Evolutionary conservation across 2,113 vertebrate species (phyloP).

Genomic region (Oryzias javanicus): DNA sequence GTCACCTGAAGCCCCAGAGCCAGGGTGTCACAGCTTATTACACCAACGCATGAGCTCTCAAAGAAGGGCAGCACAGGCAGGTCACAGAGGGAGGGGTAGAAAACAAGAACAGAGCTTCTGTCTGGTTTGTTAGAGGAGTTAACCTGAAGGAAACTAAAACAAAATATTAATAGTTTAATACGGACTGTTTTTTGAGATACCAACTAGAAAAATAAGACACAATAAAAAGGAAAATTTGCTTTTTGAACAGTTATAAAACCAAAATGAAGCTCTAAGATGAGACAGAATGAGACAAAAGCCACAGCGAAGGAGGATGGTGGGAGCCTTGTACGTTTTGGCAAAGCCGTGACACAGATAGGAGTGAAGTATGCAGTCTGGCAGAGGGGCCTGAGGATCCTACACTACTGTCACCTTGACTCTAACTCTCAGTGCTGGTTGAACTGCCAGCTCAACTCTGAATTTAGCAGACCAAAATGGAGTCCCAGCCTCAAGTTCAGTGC

Average conservation of each 20-base stretch:
- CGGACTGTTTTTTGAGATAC: conserved; percentile 12
- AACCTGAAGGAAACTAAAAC: conserved; percentile 32
- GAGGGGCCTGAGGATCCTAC: conserved; percentile 63
- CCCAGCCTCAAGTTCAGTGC: conserved; percentile 35
- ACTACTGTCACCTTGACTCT: conserved; percentile 67
- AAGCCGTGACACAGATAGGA: conserved; percentile 60
- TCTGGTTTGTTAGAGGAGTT: conserved; percentile 36
- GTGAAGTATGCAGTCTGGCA: conserved; percentile 64
- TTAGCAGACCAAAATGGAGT: conserved; percentile 47
- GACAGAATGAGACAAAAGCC: conserved; percentile 43
- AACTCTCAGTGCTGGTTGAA: conserved; percentile 50
- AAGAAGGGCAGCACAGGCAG: conserved; percentile 59
- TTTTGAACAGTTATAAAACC: conserved; percentile 12
- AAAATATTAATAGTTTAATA: conserved; percentile 4
- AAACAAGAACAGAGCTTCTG: conserved; percentile 55
- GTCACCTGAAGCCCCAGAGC: conserved; percentile 76
- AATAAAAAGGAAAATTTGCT: background rate
- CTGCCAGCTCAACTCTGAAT: conserved; percentile 65
- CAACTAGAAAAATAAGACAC: conserved; percentile 10
- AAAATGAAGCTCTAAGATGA: conserved; percentile 20
- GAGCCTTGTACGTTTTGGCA: conserved; percentile 41
- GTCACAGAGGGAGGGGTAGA: conserved; percentile 61
- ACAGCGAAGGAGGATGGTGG: conserved; percentile 38
- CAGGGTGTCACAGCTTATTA: conserved; percentile 78
- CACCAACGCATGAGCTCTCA: conserved; percentile 61